A percentile compares a stretch with the other conserved stretches of the same genome.
Evolutionary conservation across 2,113 vertebrate genomes (phyloP).

Genomic region (Setophaga coronata): DNA sequence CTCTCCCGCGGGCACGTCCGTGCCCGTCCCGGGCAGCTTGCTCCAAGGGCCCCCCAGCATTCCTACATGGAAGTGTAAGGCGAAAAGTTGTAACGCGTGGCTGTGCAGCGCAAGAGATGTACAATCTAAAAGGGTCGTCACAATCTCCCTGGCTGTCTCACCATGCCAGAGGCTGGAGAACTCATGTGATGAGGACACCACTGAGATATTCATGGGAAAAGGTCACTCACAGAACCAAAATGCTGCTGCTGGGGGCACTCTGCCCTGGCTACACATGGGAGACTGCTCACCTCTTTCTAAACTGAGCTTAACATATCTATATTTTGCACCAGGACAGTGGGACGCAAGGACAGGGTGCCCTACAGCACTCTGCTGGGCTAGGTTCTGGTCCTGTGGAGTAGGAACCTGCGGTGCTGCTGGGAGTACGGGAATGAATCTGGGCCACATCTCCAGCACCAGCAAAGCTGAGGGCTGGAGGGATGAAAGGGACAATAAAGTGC

Average conservation of each 20-base stretch:
- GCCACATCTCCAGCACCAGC: not conserved
- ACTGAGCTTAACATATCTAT: not conserved
- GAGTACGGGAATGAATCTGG: not conserved
- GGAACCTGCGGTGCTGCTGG: not conserved
- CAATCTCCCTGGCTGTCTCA: not conserved
- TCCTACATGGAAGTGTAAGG: not conserved
- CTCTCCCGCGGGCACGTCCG: not conserved
- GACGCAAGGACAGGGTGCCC: not conserved
- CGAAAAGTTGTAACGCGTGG: not conserved
- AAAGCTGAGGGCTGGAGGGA: not conserved
- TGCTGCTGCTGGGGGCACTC: not conserved
- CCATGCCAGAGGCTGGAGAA: not conserved
- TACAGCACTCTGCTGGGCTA: not conserved
- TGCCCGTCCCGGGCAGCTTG: not conserved
- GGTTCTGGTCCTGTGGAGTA: not conserved
- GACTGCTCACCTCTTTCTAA: not conserved
- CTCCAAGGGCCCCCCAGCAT: not conserved
- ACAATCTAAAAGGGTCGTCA: not conserved
- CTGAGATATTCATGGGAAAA: slow-evolving; percentile 39
- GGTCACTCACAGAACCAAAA: not conserved
- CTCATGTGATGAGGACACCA: not conserved
- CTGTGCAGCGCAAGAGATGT: not conserved
- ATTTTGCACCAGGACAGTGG: not conserved
- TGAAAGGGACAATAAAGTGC: not conserved
- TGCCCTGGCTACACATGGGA: not conserved